phyloP scores from a whole-genome alignment of 2,888 invertebrate genomes.

The Pseudococcus viburni region DNA sequence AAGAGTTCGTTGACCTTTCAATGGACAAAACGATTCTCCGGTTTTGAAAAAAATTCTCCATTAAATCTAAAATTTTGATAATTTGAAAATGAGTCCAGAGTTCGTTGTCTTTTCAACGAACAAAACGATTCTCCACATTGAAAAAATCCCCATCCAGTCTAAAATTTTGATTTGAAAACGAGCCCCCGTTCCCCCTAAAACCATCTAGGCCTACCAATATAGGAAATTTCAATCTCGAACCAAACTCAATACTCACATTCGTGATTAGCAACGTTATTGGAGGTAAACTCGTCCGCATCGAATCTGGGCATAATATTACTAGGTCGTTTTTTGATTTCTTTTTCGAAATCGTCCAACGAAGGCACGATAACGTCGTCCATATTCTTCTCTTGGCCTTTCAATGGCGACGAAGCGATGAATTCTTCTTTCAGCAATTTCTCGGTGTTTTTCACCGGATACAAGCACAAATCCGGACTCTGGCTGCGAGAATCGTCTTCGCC shows the following conservation, averaged over 20 bases:
- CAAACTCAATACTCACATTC: not conserved
- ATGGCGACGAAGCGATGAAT: conserved; percentile 81
- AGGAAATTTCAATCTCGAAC: not conserved
- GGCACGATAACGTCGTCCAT: conserved; percentile 77
- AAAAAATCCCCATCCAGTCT: too few relatives aligned
- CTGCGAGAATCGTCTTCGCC: conserved; percentile 4
- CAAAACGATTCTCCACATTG: too few relatives aligned
- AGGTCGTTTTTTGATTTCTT: conserved; percentile 78
- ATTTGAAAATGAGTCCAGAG: too few relatives aligned
- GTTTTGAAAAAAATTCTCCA: too few relatives aligned
- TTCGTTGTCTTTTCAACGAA: too few relatives aligned
- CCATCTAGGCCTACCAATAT: too few relatives aligned
- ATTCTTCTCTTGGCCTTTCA: conserved; percentile 75
- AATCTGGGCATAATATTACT: conserved; percentile 72
- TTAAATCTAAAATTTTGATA: too few relatives aligned
- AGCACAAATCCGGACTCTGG: not conserved
- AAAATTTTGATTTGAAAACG: too few relatives aligned
- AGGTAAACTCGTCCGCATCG: conserved; percentile 32
- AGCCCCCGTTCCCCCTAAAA: too few relatives aligned
- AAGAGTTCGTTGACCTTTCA: too few relatives aligned
- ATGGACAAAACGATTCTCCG: too few relatives aligned
- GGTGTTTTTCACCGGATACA: conserved; percentile 66
- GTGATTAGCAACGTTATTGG: conserved; percentile 30
- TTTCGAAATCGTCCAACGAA: conserved; percentile 77
- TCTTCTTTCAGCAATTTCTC: conserved; percentile 69